These are phyloP conservation scores for Myotis myotis DNA, from an alignment of 2,797 vertebrate genomes.

Conservation along the genomic window DNA sequence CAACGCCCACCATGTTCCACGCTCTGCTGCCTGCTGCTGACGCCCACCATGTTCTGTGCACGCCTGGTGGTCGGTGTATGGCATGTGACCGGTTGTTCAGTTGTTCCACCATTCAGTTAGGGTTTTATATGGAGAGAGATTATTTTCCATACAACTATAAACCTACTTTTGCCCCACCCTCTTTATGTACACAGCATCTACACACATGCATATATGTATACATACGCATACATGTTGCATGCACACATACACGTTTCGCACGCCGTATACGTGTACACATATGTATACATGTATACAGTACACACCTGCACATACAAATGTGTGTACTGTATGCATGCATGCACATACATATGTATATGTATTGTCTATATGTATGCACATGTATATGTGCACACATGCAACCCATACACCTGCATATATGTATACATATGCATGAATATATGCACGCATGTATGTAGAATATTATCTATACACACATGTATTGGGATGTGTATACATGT, in stretches of 20 bases:
- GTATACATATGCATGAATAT: background rate
- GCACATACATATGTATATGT: background rate
- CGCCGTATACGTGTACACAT: accelerated
- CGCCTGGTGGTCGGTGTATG: too few species aligned
- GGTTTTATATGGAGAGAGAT: background rate
- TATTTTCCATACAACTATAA: background rate
- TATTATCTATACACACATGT: background rate
- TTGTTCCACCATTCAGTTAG: too few species aligned
- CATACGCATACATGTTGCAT: background rate
- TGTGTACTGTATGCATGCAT: background rate
- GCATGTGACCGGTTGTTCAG: too few species aligned
- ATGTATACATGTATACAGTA: too few species aligned
- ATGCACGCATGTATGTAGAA: background rate
- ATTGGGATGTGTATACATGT: too few species aligned
- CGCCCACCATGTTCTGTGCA: too few species aligned
- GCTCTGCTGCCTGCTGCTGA: too few species aligned
- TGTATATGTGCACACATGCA: background rate
- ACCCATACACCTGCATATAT: background rate
- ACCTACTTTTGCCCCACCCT: background rate
- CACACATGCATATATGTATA: background rate
- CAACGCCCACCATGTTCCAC: too few species aligned
- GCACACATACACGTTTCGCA: background rate
- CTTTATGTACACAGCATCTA: background rate
- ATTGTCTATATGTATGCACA: background rate
- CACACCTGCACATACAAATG: too few species aligned